A percentile compares a stretch with the other conserved stretches of the same genome.
phyloP scores from a whole-genome alignment of 2,888 invertebrate species.

The Nomada ruficornis region DNA sequence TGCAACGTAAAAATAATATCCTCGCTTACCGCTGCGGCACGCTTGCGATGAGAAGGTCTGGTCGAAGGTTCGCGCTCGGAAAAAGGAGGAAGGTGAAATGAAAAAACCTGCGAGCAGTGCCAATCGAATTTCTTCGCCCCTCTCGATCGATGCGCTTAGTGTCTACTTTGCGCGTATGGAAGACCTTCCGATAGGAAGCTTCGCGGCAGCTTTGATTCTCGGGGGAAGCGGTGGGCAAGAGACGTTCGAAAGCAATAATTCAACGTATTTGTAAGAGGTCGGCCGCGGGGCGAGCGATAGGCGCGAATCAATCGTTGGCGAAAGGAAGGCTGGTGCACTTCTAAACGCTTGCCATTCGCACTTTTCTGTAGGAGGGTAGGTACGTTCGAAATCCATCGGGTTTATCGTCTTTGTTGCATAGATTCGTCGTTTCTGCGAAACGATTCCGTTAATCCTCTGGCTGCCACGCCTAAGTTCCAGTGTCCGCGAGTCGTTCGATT shows the following conservation, averaged over 20 bases:
- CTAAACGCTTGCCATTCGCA: conserved; percentile 8
- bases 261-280: background rate
- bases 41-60: background rate
- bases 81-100: background rate
- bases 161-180: no score
- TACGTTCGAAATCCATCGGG: background rate
- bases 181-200: background rate
- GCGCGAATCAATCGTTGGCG: conserved; percentile 1
- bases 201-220: background rate
- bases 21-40: background rate
- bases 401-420: background rate
- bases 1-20: conserved; percentile 48
- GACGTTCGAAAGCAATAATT: conserved; percentile 48
- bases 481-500: conserved; percentile 9
- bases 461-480: conserved; percentile 17
- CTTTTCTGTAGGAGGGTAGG: background rate
- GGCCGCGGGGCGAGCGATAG: background rate
- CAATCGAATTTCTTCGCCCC: background rate
- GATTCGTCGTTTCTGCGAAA: background rate
- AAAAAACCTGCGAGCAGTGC: no score
- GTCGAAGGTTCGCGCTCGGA: background rate
- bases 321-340: conserved; percentile 27
- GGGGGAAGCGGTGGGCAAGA: background rate
- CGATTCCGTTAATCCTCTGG: conserved; percentile 11
- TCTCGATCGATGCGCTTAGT: background rate